A percentile compares a stretch with the other conserved stretches of the same genome.
Conservation (phyloP, 2,113 vertebrate genomes). For the Smithornis capensis region DNA sequence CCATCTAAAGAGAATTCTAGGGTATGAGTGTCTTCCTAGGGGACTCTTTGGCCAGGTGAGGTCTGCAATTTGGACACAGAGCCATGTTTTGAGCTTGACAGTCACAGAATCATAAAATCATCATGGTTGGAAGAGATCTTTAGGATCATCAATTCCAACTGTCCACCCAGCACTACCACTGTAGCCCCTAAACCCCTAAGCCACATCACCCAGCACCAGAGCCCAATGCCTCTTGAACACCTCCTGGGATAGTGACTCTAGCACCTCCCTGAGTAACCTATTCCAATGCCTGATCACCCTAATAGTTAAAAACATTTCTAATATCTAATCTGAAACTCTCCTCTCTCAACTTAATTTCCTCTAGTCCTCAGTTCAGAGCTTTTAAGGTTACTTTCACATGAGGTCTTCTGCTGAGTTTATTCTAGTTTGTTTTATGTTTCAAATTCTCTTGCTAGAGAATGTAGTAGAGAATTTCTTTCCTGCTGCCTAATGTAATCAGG, state of each 20-base stretch:
- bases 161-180: not conserved
- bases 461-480: not conserved
- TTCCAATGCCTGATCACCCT: not conserved
- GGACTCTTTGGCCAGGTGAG: not conserved
- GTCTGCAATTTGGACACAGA: not conserved
- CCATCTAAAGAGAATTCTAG: not conserved
- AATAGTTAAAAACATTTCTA: not conserved
- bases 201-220: not conserved
- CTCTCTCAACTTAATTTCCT: not conserved
- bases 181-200: not conserved
- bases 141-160: not conserved
- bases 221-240: not conserved
- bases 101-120: not conserved
- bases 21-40: not conserved
- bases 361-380: not conserved
- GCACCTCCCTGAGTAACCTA: not conserved
- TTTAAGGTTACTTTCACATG: not conserved
- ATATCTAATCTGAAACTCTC: not conserved
- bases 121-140: not conserved
- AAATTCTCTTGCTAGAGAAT: not conserved
- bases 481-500: not conserved
- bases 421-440: not conserved
- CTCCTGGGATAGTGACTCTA: not conserved
- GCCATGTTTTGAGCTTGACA: not conserved
- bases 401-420: not conserved